A percentile compares a stretch with the other conserved stretches of the same genome.
Conservation (phyloP, 2,888 invertebrate genomes). For the Cataglyphis albicans region DNA sequence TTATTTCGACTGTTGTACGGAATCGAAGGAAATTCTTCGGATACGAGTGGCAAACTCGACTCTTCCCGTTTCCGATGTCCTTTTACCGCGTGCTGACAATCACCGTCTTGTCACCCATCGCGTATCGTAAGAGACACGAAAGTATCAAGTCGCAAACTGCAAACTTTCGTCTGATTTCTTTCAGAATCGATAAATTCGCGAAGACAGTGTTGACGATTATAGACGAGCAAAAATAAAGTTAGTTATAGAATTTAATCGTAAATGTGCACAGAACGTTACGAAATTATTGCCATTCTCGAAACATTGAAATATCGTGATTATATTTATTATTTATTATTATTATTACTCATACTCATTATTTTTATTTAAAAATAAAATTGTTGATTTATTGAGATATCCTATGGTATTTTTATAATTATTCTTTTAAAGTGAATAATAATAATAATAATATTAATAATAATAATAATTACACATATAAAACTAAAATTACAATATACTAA, state of each 20-base stretch:
- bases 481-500: too few species aligned
- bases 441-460: background rate
- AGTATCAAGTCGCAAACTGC: constrained; percentile 5
- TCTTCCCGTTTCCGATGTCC: background rate
- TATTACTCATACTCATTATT: background rate
- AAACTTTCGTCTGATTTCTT: constrained; percentile 12
- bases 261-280: background rate
- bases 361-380: background rate
- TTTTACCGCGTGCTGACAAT: constrained; percentile 22
- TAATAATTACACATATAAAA: too few species aligned
- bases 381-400: background rate
- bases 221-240: background rate
- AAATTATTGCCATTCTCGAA: background rate
- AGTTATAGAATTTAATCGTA: background rate
- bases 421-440: background rate
- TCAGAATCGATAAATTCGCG: constrained; percentile 33
- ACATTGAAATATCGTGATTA: background rate
- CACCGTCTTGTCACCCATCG: constrained; percentile 26
- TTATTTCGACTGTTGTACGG: constrained; percentile 39
- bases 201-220: background rate
- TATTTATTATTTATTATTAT: background rate
- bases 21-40: constrained; percentile 35
- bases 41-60: constrained; percentile 21
- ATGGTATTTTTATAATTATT: background rate
- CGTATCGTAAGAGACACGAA: constrained; percentile 20